Conservation (phyloP, 2,888 invertebrate species). For the Oxycera nigricornis region DNA sequence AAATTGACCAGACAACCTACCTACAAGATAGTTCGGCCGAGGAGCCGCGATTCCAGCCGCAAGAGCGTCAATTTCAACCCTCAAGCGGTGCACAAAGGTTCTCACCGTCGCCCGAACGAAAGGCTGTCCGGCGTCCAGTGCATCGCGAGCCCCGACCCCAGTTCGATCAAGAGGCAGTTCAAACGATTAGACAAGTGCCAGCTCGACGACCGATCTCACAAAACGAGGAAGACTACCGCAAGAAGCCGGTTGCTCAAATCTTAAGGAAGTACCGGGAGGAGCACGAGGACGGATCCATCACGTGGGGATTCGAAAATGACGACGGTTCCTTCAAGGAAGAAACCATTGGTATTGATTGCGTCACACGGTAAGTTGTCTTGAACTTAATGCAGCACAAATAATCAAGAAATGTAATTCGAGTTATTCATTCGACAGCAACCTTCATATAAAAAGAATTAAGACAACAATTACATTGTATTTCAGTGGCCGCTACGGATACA, state of each 20-base stretch:
- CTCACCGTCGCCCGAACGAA: slow-evolving; percentile 30
- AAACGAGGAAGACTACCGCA: slow-evolving; percentile 59
- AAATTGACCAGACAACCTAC: slow-evolving; percentile 52
- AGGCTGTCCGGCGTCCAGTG: slow-evolving; percentile 61
- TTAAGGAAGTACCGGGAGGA: slow-evolving; percentile 77
- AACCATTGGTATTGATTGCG: slow-evolving; percentile 78
- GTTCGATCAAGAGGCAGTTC: slow-evolving; percentile 64
- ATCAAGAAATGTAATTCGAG: no score
- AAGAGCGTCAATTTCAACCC: slow-evolving; percentile 47
- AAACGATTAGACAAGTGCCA: slow-evolving; percentile 56
- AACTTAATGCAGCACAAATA: background rate
- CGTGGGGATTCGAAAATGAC: slow-evolving; percentile 89
- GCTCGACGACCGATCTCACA: slow-evolving; percentile 57
- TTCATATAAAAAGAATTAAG: no score
- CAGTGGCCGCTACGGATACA: slow-evolving; percentile 82
- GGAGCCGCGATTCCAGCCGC: slow-evolving; percentile 31
- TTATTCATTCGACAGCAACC: no score
- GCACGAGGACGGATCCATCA: slow-evolving; percentile 77
- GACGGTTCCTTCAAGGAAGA: slow-evolving; percentile 89
- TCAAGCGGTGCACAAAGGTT: slow-evolving; percentile 26
- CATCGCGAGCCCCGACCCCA: slow-evolving; percentile 65
- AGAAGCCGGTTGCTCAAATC: slow-evolving; percentile 76
- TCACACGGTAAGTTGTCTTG: slow-evolving; percentile 65
- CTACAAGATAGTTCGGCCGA: slow-evolving; percentile 53
- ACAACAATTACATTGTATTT: no score